Percentiles rank a stretch among this genome's conserved stretches.
Conservation (phyloP, 2,888 invertebrate species). For the Dynastes tityus region DNA sequence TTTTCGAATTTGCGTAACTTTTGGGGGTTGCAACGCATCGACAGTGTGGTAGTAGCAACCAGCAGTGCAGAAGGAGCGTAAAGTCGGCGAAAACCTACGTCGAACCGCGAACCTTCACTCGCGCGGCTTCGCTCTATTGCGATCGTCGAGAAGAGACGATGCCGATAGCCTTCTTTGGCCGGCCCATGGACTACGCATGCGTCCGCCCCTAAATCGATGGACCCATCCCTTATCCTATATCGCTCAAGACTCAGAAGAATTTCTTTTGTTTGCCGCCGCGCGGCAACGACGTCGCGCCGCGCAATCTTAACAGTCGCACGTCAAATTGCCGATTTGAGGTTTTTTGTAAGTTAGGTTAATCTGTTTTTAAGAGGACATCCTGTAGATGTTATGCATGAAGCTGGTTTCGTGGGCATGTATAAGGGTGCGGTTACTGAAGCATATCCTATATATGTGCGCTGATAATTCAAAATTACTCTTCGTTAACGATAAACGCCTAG, state of each 20-base stretch:
- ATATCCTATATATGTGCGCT: too few relatives aligned
- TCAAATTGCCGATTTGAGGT: neutral
- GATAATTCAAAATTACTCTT: too few relatives aligned
- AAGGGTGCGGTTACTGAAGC: too few relatives aligned
- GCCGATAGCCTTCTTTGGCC: constrained; percentile 23
- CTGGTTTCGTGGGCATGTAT: neutral
- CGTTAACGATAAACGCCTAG: too few relatives aligned
- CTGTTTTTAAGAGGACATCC: neutral
- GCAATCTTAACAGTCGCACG: neutral
- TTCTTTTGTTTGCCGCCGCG: constrained; percentile 44
- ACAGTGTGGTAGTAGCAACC: constrained; percentile 13
- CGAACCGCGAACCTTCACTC: constrained; percentile 33
- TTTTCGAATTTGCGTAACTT: constrained; percentile 10
- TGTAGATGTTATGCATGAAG: neutral
- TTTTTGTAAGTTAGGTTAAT: neutral
- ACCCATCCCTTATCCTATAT: constrained; percentile 65
- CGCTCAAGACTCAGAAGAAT: constrained; percentile 45
- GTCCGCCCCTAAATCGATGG: constrained; percentile 67
- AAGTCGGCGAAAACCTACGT: constrained; percentile 28
- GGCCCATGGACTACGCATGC: constrained; percentile 61
- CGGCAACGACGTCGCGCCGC: constrained; percentile 3
- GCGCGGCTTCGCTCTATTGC: constrained; percentile 24
- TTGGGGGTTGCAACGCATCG: constrained; percentile 10
- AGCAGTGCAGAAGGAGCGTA: neutral
- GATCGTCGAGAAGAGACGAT: neutral